Base-by-base conservation (phyloP, 2,113 vertebrate species). In the Eidolon helvum region DNA sequence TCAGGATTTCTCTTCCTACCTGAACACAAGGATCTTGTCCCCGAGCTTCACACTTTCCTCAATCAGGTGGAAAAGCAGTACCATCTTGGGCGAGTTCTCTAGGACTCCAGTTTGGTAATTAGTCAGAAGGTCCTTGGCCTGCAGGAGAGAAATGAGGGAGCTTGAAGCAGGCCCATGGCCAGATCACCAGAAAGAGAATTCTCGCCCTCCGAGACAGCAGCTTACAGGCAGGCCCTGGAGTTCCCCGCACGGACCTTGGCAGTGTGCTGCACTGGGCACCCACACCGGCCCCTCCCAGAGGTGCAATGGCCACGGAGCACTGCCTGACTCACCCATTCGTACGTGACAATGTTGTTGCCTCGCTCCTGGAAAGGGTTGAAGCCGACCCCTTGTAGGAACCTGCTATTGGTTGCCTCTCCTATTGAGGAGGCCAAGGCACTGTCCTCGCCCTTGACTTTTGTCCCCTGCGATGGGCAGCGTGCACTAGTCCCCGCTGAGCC, bases 1-100 rank as follows among this genome's bases (percentile, higher is more conserved):
- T 22, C 19, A n/a, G 45, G 2, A 69, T 21, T 65, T 63, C 66
- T 89, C 78, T 45, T 96, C 98, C 97, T 98, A 99, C 99, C 99
- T 99, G 97, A 99, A 99, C 68, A 99, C 99, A 78, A 99, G 98
- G 91, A 99, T 99, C 98, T 99, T 99, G 98, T 99, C 99, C 98
- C 99, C 98, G 97, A 98, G 98, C 96, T 98, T 99, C 91, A 99
- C 99, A 35, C 99, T 99, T 97, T 99, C 99, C 24, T 99, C 99
- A 77, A 99, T 99, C 96, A 99, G 97, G 97, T 99, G 99, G 97
- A 99, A 99, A n/a, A 99, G 99, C 88, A 99, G 98, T 79, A 99
- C 98, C 99, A 99, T 99, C 98, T 99, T 99, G 63, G 99, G 99
- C 0, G 99, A 99, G 98, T 99, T 99, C 96, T 99, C 99, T 96